Conservation (phyloP, 1,140 invertebrate species). For the Glossosoma conforme region DNA sequence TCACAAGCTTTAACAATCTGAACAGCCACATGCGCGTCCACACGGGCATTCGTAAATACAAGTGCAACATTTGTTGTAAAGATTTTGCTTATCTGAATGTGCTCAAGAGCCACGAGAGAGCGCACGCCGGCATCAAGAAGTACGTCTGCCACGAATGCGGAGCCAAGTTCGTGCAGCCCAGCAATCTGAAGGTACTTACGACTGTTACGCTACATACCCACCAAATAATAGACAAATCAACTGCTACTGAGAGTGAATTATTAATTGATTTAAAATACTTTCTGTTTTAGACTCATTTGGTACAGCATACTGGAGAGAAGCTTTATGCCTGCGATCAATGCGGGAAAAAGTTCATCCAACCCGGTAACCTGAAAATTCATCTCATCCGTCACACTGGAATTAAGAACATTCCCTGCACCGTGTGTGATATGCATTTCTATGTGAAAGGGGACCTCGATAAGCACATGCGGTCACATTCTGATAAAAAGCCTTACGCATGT, state of each 20-base stretch:
- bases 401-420: slow-evolving; percentile 45
- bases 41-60: slow-evolving; percentile 74
- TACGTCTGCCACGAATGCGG: slow-evolving; percentile 47
- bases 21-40: slow-evolving; percentile 71
- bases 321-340: slow-evolving; percentile 58
- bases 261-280: not conserved
- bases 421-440: slow-evolving; percentile 49
- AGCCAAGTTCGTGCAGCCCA: slow-evolving; percentile 44
- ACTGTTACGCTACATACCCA: too few relatives aligned
- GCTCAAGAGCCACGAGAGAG: slow-evolving; percentile 47
- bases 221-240: too few relatives aligned
- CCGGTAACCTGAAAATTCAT: slow-evolving; percentile 46
- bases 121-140: slow-evolving; percentile 43
- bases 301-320: slow-evolving; percentile 52
- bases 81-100: slow-evolving; percentile 56
- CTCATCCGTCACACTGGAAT: slow-evolving; percentile 48
- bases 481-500: slow-evolving; percentile 52
- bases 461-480: slow-evolving; percentile 48
- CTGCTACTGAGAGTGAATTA: not conserved
- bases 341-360: slow-evolving; percentile 66
- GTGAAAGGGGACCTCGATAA: slow-evolving; percentile 48
- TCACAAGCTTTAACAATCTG: slow-evolving; percentile 41
- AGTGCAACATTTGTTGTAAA: slow-evolving; percentile 72
- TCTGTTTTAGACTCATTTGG: slow-evolving; percentile 43
- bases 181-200: slow-evolving; percentile 37